Evolutionary conservation across 2,888 invertebrate genomes (phyloP).

Genomic region (Adelognathus sp.): DNA sequence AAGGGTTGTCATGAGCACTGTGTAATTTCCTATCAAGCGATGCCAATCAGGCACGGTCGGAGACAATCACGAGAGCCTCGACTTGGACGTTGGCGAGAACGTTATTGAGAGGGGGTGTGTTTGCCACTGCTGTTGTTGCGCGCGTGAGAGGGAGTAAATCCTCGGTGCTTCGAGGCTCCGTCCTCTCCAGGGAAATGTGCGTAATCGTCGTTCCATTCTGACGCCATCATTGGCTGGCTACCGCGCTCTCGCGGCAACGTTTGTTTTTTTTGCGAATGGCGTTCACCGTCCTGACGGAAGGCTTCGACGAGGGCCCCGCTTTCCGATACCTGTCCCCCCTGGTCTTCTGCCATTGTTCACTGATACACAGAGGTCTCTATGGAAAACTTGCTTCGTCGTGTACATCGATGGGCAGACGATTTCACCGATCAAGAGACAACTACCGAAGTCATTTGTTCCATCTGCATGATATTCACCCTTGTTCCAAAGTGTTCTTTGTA

Average conservation of each 20-base stretch:
- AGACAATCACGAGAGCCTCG: slow-evolving; percentile 4
- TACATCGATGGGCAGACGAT: slow-evolving; percentile 10
- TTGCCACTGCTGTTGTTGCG: slow-evolving; percentile 1
- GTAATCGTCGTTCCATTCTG: slow-evolving; percentile 77
- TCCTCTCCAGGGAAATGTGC: slow-evolving; percentile 78
- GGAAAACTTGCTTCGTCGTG: neutral
- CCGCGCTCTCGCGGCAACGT: slow-evolving; percentile 21
- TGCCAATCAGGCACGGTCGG: neutral
- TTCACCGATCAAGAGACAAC: neutral
- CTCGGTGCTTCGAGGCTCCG: slow-evolving; percentile 50
- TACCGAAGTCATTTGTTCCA: slow-evolving; percentile 32
- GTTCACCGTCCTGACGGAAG: neutral
- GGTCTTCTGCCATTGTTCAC: neutral
- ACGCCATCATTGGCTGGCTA: slow-evolving; percentile 58
- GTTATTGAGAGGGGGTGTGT: neutral
- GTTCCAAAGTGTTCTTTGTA: too few relatives aligned
- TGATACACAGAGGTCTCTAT: neutral
- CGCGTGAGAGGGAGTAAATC: slow-evolving; percentile 17
- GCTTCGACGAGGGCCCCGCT: neutral
- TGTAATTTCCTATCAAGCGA: neutral
- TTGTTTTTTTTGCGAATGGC: slow-evolving; percentile 46
- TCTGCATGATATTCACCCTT: neutral
- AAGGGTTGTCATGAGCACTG: neutral
- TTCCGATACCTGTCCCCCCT: slow-evolving; percentile 10
- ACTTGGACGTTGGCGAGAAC: slow-evolving; percentile 22